Evolutionary conservation across 2,113 vertebrate genomes (phyloP).

Genomic region (Microcebus jonahi): DNA sequence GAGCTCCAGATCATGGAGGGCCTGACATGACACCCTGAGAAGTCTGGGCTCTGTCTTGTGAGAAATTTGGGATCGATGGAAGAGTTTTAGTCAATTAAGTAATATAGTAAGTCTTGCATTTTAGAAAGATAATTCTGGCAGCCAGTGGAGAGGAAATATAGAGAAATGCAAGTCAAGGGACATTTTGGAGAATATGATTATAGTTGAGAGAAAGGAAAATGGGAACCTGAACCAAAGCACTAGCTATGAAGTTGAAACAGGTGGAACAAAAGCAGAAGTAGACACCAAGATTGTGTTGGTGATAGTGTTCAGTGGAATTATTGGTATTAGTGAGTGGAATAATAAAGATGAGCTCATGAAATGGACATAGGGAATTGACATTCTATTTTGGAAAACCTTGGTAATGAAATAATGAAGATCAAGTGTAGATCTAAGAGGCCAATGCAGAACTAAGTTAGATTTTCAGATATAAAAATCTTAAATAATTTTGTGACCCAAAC

Average conservation of each 20-base stretch:
- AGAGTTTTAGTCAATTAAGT: not conserved
- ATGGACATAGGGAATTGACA: not conserved
- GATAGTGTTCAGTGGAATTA: not conserved
- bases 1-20: not conserved
- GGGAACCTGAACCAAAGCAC: not conserved
- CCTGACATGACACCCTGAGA: too few relatives aligned
- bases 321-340: not conserved
- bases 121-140: not conserved
- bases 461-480: not conserved
- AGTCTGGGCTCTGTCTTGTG: not conserved
- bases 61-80: not conserved
- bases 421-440: not conserved
- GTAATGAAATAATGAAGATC: not conserved
- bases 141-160: too few relatives aligned
- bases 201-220: not conserved
- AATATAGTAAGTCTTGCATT: not conserved
- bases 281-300: not conserved
- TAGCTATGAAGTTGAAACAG: not conserved
- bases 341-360: not conserved
- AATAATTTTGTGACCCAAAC: not conserved
- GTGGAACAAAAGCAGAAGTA: not conserved
- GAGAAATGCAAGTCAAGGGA: not conserved
- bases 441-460: not conserved
- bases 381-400: not conserved
- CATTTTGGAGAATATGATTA: not conserved